Evolutionary conservation across 2,113 vertebrate genomes (phyloP).

Genomic region (Chrysemys picta): DNA sequence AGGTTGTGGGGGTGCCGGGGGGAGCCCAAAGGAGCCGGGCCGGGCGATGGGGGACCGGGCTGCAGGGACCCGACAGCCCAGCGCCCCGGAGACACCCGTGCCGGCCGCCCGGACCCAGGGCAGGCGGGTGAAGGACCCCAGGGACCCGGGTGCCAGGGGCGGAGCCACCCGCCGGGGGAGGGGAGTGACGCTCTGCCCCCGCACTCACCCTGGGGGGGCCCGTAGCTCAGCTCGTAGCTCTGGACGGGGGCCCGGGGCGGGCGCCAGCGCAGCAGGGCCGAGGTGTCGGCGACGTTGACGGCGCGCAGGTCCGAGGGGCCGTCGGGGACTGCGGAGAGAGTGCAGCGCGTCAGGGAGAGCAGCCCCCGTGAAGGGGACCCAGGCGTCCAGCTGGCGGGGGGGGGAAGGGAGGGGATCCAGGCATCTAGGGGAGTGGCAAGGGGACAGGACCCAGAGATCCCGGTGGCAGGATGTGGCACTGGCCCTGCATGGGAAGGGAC

Average conservation of each 20-base stretch:
- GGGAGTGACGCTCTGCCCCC: not conserved
- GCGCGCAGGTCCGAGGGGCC: conserved; percentile 81
- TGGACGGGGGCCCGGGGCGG: conserved; percentile 75
- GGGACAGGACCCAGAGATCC: too few species aligned
- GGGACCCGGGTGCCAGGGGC: too few species aligned
- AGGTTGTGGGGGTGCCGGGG: too few species aligned
- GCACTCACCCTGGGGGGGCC: conserved; percentile 79
- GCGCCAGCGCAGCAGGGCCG: conserved; percentile 84
- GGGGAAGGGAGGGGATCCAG: not conserved
- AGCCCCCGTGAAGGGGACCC: not conserved
- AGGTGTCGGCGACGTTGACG: conserved; percentile 80
- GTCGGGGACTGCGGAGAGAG: conserved; percentile 74
- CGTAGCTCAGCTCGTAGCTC: conserved; percentile 82
- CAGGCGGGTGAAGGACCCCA: too few species aligned
- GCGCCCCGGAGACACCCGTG: too few species aligned
- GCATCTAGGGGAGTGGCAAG: not conserved
- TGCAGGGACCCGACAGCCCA: too few species aligned
- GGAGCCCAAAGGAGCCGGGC: too few species aligned
- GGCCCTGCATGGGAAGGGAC: too few species aligned
- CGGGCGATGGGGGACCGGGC: too few species aligned
- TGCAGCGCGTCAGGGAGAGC: not conserved
- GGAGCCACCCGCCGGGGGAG: too few species aligned
- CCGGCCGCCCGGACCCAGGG: not conserved
- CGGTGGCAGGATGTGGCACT: too few species aligned
- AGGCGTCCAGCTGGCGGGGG: not conserved